A percentile compares a stretch with the other conserved stretches of the same genome.
Evolutionary conservation across 2,888 invertebrate genomes (phyloP).

Genomic region (Aquatica leii): DNA sequence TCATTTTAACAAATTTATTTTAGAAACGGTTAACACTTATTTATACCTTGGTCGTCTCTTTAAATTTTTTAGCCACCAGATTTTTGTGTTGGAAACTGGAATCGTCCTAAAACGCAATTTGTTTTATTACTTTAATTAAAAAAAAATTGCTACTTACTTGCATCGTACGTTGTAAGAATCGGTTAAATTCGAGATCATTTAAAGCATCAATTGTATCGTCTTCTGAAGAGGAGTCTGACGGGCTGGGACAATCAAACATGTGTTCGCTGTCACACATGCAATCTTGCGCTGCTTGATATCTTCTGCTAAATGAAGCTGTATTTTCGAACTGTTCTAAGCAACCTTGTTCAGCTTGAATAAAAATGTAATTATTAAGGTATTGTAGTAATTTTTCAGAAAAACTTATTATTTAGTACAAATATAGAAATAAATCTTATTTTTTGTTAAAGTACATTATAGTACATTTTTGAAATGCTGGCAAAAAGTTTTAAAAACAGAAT

Average conservation of each 20-base stretch:
- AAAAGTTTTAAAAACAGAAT: no score
- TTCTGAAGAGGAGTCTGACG: constrained; percentile 57
- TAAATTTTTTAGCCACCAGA: constrained; percentile 80
- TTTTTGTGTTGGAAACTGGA: constrained; percentile 67
- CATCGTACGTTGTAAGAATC: constrained; percentile 68
- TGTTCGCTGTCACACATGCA: constrained; percentile 99
- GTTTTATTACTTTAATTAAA: no score
- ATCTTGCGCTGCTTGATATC: constrained; percentile 90
- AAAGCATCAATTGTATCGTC: constrained; percentile 53
- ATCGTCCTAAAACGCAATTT: constrained; percentile 46
- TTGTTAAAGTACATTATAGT: no score
- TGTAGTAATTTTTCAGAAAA: neutral
- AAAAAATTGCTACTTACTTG: no score
- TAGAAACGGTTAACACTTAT: no score
- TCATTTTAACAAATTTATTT: constrained; percentile 19
- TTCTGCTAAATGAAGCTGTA: constrained; percentile 92
- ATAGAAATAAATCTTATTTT: no score
- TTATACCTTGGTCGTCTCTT: constrained; percentile 66
- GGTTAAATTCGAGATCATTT: constrained; percentile 69
- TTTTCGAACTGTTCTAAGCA: constrained; percentile 94
- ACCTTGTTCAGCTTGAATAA: constrained; percentile 72
- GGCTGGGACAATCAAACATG: constrained; percentile 89
- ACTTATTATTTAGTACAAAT: no score
- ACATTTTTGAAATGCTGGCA: no score
- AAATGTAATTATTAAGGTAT: constrained; percentile 21